A percentile compares a stretch with the other conserved stretches of the same genome.
Conservation (phyloP, 2,797 vertebrate species). For the Iguana delicatissima region DNA sequence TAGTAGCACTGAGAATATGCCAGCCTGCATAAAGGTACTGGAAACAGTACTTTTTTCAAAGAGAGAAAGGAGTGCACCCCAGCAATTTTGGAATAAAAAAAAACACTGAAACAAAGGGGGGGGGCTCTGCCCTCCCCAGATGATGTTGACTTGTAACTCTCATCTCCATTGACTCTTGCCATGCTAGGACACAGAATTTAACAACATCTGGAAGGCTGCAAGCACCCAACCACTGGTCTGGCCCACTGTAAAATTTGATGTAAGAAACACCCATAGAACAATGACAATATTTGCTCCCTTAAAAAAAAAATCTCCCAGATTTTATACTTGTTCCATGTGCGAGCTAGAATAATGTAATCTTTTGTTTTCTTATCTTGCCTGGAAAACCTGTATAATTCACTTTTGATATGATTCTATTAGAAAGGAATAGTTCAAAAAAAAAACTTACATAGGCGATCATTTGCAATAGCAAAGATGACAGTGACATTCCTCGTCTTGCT, state of each 20-base stretch:
- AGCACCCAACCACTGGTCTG: background rate
- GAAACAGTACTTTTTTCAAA: background rate
- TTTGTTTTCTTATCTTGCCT: background rate
- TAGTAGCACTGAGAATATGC: background rate
- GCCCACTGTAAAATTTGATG: background rate
- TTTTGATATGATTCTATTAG: background rate
- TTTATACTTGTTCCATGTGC: background rate
- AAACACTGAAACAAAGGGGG: background rate
- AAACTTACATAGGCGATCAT: background rate
- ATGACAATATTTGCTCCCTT: background rate
- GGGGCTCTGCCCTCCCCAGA: too few species aligned
- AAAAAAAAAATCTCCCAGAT: background rate
- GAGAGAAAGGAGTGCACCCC: too few species aligned
- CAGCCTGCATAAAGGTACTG: background rate
- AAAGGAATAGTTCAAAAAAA: background rate
- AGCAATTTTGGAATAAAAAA: background rate
- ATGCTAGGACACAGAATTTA: background rate
- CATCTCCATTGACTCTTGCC: background rate
- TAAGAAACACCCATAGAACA: background rate
- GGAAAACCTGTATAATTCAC: background rate
- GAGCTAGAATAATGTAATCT: background rate
- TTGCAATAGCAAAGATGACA: background rate
- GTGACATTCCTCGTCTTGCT: background rate
- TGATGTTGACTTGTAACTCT: background rate
- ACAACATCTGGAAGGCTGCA: background rate